Conservation (phyloP, 2,797 vertebrate species). For the Helostoma temminkii region DNA sequence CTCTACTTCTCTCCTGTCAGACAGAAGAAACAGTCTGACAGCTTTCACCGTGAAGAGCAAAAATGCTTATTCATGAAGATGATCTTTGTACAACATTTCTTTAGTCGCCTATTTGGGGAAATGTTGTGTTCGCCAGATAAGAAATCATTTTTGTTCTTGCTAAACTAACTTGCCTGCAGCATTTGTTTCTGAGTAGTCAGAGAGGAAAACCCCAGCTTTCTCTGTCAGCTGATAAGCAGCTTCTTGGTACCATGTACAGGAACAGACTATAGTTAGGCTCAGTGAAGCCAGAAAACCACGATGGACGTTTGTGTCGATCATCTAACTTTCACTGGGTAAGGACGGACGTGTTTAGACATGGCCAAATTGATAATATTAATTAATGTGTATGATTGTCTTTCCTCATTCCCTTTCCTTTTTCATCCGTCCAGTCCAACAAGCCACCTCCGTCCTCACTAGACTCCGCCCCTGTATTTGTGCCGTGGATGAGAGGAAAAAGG, state of each 20-base stretch:
- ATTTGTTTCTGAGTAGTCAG: too few relatives aligned
- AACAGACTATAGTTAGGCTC: too few relatives aligned
- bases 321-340: not conserved
- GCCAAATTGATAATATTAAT: not conserved
- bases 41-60: too few relatives aligned
- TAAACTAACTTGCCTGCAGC: too few relatives aligned
- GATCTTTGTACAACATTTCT: not conserved
- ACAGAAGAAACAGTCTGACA: not conserved
- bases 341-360: too few relatives aligned
- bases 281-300: too few relatives aligned
- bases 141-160: too few relatives aligned
- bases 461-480: slow-evolving; percentile 71
- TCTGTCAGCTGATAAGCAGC: too few relatives aligned
- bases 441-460: slow-evolving; percentile 4
- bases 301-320: too few relatives aligned
- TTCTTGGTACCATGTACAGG: too few relatives aligned
- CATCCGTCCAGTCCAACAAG: slow-evolving; percentile 12
- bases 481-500: slow-evolving; percentile 60
- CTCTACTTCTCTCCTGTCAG: not conserved
- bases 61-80: not conserved
- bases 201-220: too few relatives aligned
- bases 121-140: not conserved
- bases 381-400: not conserved
- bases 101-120: not conserved
- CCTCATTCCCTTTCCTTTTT: not conserved